These are phyloP conservation scores for Epirrhoe alternata DNA, from an alignment of 2,888 invertebrate genomes.

Conservation along the genomic window DNA sequence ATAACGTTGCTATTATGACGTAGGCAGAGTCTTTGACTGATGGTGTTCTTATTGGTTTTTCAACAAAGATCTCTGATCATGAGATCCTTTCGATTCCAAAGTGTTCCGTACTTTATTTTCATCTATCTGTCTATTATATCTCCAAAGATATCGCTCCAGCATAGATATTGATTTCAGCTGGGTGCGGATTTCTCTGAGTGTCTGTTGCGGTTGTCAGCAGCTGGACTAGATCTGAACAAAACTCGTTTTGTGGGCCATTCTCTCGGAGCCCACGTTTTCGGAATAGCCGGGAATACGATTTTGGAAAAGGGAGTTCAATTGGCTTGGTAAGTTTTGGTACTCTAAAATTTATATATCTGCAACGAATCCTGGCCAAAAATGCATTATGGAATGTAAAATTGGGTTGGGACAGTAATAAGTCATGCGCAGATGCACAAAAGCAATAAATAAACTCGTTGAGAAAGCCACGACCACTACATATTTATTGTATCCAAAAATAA, in stretches of 20 bases:
- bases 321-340: constrained; percentile 59
- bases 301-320: constrained; percentile 55
- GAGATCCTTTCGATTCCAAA: too few species aligned
- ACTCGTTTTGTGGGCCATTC: constrained; percentile 75
- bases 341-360: constrained; percentile 14
- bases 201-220: constrained; percentile 57
- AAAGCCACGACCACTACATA: constrained; percentile 31
- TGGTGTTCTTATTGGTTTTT: too few species aligned
- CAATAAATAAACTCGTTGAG: constrained; percentile 30
- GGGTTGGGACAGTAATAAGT: constrained; percentile 36
- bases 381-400: constrained; percentile 26
- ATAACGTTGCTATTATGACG: too few species aligned
- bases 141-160: not conserved
- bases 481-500: constrained; percentile 35
- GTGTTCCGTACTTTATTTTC: too few species aligned
- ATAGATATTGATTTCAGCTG: constrained; percentile 55
- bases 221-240: constrained; percentile 66
- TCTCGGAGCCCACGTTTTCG: constrained; percentile 75
- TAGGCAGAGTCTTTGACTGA: too few species aligned
- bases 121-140: not conserved
- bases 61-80: too few species aligned
- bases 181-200: constrained; percentile 62
- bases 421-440: constrained; percentile 41
- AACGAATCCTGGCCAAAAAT: constrained; percentile 9
- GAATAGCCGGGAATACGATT: constrained; percentile 69